Percentiles rank a stretch among this genome's conserved stretches.
Conservation (phyloP, 2,113 vertebrate species). For the Jaculus jaculus region DNA sequence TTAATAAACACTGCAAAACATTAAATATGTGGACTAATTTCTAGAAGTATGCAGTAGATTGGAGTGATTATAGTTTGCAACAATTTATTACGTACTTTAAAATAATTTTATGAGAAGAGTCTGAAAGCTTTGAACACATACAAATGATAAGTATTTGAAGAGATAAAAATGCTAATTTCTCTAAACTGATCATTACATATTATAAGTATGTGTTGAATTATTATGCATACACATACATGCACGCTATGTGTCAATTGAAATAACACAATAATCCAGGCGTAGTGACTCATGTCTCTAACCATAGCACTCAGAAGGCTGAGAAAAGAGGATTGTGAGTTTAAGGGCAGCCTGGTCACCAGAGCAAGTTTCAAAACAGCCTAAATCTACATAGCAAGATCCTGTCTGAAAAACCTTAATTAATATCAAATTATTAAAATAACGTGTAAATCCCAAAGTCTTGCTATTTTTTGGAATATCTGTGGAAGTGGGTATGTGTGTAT, state of each 20-base stretch:
- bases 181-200: neutral
- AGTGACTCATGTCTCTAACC: neutral
- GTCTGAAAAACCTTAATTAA: neutral
- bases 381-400: neutral
- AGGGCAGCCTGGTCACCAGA: neutral
- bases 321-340: neutral
- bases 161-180: neutral
- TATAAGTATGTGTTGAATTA: neutral
- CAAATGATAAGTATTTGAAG: neutral
- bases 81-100: neutral
- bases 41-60: neutral
- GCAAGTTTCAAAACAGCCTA: neutral
- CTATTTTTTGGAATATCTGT: too few species aligned
- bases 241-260: neutral
- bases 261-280: neutral
- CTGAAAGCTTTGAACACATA: neutral
- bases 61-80: too few species aligned
- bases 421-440: neutral
- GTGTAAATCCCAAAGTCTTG: neutral
- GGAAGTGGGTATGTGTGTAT: too few species aligned
- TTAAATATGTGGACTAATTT: neutral
- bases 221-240: neutral
- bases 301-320: neutral
- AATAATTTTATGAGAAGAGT: neutral
- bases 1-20: neutral